Evolutionary conservation across 2,888 invertebrate genomes (phyloP).

Genomic region (Scelioninae gen. 1): DNA sequence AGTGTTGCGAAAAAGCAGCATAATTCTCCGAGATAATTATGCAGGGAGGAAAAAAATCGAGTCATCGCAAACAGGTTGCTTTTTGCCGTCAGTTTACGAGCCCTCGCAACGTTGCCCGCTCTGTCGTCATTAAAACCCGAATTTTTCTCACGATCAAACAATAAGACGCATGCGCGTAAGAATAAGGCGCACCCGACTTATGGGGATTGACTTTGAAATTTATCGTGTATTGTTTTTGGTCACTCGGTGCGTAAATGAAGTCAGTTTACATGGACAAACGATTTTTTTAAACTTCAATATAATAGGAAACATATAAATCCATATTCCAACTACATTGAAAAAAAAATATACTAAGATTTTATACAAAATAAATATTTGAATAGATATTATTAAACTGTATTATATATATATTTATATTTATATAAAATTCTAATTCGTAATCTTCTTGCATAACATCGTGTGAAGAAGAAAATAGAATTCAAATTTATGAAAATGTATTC

Average conservation of each 20-base stretch:
- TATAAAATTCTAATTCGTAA: conserved; percentile 25
- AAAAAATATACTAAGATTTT: too few species aligned
- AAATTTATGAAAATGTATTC: conserved; percentile 53
- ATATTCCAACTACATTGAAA: too few species aligned
- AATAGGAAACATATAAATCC: too few species aligned
- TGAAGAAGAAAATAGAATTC: conserved; percentile 21
- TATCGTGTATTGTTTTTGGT: too few species aligned
- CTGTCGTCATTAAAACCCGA: conserved; percentile 47
- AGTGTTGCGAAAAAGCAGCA: neutral
- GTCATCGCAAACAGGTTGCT: conserved; percentile 44
- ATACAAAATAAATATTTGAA: too few species aligned
- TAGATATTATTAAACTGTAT: too few species aligned
- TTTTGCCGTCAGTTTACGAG: conserved; percentile 43
- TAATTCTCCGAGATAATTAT: conserved; percentile 32
- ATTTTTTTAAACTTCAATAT: too few species aligned
- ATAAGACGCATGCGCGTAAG: conserved; percentile 46
- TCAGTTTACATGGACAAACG: too few species aligned
- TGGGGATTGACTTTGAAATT: too few species aligned
- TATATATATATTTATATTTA: too few species aligned
- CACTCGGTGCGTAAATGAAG: too few species aligned
- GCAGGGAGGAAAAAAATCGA: conserved; percentile 20
- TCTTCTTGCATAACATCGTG: neutral
- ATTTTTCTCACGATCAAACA: conserved; percentile 58
- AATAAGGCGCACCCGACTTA: too few species aligned
- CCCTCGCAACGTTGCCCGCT: conserved; percentile 28